phyloP scores from a whole-genome alignment of 2,888 invertebrate species.

The Xestobium rufovillosum region DNA sequence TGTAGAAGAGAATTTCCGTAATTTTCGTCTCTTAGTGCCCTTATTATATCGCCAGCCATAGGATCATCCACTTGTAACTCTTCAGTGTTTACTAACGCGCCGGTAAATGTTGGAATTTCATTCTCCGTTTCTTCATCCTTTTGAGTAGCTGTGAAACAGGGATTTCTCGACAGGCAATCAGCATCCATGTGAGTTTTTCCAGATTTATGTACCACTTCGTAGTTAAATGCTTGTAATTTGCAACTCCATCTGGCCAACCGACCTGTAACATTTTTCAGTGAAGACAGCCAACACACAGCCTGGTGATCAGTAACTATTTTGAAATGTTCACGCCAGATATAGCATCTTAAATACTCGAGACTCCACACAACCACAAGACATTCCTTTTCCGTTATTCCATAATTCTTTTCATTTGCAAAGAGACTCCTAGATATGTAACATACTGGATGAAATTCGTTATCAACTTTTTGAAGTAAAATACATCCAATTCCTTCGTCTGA shows the following conservation, averaged over 20 bases:
- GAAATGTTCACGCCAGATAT: neutral
- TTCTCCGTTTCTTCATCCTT: slow-evolving; percentile 1
- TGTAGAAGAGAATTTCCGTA: too few species aligned
- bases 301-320: neutral
- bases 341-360: neutral
- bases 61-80: too few species aligned
- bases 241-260: neutral
- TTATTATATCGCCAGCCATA: too few species aligned
- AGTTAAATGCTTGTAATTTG: slow-evolving; percentile 11
- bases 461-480: neutral
- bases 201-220: slow-evolving; percentile 9
- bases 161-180: slow-evolving; percentile 8
- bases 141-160: too few species aligned
- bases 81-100: slow-evolving; percentile 14
- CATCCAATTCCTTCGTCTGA: neutral
- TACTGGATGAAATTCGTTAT: neutral
- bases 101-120: slow-evolving; percentile 15
- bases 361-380: neutral
- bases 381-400: neutral
- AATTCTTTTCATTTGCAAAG: neutral
- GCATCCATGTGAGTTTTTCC: slow-evolving; percentile 10
- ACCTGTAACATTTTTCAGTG: neutral
- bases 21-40: too few species aligned
- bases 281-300: neutral
- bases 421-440: neutral